These are phyloP conservation scores for Choloepus didactylus DNA, from an alignment of 2,797 vertebrate species.

Conservation along the genomic window DNA sequence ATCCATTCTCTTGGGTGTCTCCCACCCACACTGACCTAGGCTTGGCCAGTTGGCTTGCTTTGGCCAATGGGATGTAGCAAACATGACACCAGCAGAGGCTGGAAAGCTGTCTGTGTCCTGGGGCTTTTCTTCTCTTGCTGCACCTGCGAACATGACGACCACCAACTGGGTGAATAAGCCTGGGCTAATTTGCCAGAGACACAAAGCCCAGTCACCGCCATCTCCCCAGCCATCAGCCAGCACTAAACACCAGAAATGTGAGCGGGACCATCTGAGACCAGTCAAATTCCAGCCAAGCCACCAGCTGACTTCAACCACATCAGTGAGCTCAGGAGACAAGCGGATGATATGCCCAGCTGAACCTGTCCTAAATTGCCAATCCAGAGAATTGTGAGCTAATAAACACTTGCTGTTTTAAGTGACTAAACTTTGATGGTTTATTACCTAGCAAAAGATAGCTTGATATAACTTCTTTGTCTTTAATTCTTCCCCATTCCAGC, in stretches of 20 bases:
- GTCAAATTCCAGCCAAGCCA: neutral
- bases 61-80: neutral
- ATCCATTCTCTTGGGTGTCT: neutral
- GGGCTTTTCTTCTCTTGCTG: neutral
- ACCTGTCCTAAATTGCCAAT: neutral
- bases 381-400: neutral
- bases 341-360: neutral
- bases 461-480: slow-evolving; percentile 33
- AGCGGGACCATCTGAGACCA: neutral
- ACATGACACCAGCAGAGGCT: neutral
- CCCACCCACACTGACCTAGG: neutral
- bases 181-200: neutral
- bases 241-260: neutral
- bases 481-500: neutral
- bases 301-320: neutral
- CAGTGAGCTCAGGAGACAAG: neutral
- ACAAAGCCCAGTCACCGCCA: neutral
- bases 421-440: neutral
- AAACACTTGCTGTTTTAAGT: neutral
- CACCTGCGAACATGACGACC: neutral
- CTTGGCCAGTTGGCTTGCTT: neutral
- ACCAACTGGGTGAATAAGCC: neutral
- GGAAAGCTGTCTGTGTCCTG: neutral
- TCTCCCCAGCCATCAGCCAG: neutral
- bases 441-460: neutral